Base-by-base conservation (phyloP, 2,888 invertebrate genomes). In the Clistopyga incitator region DNA sequence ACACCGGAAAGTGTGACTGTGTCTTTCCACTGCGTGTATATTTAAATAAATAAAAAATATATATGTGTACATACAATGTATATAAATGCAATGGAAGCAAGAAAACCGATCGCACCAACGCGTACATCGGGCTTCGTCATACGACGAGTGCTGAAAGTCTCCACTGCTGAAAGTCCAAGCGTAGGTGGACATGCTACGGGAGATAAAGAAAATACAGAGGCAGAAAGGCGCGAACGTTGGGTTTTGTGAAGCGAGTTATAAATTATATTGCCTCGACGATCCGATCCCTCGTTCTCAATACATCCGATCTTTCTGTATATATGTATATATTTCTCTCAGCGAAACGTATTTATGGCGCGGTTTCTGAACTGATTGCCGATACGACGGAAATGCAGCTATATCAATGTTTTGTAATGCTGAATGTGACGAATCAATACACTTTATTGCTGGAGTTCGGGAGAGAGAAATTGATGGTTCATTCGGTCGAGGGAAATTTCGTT, bases 151-250 rank as follows among this genome's bases (percentile, higher is more conserved):
- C n/a, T n/a, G n/a, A n/a, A n/a, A n/a, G n/a, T 50, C 54, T 50
- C 47, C 56, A 65, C 42, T 23, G 59, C 34, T 10, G 34, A 34
- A 45, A 65, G 64, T 23, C 61, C 18, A 68, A 70, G 78, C 84
- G 84, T 84, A 47, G 84, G 84, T 81, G 84, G 81, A 84, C 84
- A 50, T 59, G 75, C 59, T 38, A 54, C 64, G 72, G 56, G 78
- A 84, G 84, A 84, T 84, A 81, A 81, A 81, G 78, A 45, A 81
- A 84, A 84, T 84, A 84, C 84, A 81, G 84, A 64, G 78, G 78
- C 84, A 78, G 74, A 50, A 64, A 54, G 71, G 20, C 47, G 71
- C 61, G 71, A 81, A 78, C 77, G 71, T 82, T 74, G 38, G 38
- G 25, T 50, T 59, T 59, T 42, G 68, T 68, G 42, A 54, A 78